Conservation (phyloP, 2,797 vertebrate genomes). For the Sebastes itinus region DNA sequence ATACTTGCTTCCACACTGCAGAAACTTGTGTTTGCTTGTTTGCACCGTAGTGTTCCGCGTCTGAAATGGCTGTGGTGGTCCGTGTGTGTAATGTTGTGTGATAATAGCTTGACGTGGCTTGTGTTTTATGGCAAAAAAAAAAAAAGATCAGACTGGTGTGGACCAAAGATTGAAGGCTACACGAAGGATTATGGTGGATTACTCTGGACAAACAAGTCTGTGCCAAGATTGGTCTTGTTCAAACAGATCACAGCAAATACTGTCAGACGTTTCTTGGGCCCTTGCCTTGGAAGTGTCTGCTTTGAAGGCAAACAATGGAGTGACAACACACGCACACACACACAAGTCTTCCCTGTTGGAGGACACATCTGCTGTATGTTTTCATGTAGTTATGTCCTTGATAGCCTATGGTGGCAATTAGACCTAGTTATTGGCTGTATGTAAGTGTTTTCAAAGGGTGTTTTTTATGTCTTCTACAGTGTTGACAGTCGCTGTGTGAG, state of each 20-base stretch:
- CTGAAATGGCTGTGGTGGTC: background rate
- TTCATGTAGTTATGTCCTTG: constrained; percentile 11
- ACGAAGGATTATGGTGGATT: constrained; percentile 63
- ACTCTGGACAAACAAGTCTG: constrained; percentile 76
- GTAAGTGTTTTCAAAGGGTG: background rate
- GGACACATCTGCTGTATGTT: constrained; percentile 26
- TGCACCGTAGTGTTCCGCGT: background rate
- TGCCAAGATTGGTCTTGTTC: constrained; percentile 80
- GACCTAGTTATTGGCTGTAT: background rate
- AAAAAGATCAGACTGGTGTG: background rate
- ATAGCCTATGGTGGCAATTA: background rate
- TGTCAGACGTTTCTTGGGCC: constrained; percentile 23
- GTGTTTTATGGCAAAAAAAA: background rate
- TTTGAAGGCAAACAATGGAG: constrained; percentile 67
- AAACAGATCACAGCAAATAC: constrained; percentile 78
- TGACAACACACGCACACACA: constrained; percentile 5
- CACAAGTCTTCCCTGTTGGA: constrained; percentile 12
- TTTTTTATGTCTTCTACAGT: background rate
- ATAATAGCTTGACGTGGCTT: background rate
- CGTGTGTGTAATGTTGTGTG: background rate
- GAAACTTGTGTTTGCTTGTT: background rate
- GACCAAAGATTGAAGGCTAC: constrained; percentile 19
- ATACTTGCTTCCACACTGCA: background rate
- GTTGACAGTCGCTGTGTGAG: background rate
- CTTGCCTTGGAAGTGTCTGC: constrained; percentile 41